Percentiles rank a stretch among this genome's conserved stretches.
These are phyloP conservation scores for Brachyalestes nurse DNA, from an alignment of 2,797 vertebrate genomes.

Conservation along the genomic window DNA sequence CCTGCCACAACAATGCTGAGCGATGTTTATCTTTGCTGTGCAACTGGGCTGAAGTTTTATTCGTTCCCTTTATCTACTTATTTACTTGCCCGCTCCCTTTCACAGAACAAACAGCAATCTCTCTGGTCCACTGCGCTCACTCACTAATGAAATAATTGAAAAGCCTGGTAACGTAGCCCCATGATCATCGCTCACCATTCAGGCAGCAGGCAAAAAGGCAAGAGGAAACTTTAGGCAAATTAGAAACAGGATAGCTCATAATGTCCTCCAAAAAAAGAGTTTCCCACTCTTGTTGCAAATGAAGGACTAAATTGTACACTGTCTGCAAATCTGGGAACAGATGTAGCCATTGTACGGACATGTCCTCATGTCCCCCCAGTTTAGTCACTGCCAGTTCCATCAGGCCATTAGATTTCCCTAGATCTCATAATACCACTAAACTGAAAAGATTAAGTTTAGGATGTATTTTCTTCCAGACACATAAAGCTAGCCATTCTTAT, in stretches of 20 bases:
- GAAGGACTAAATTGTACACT: neutral
- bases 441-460: too few relatives aligned
- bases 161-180: constrained; percentile 33
- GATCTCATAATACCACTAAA: too few relatives aligned
- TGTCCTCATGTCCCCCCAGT: neutral
- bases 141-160: constrained; percentile 57
- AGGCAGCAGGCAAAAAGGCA: constrained; percentile 12
- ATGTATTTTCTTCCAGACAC: too few relatives aligned
- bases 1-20: constrained; percentile 31
- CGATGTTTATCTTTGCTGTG: constrained; percentile 19
- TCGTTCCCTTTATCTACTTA: constrained; percentile 11
- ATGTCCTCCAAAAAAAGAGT: constrained; percentile 50
- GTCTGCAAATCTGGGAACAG: neutral
- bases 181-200: constrained; percentile 35
- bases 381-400: too few relatives aligned
- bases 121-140: constrained; percentile 27
- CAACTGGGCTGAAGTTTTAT: constrained; percentile 17
- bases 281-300: neutral
- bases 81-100: constrained; percentile 40
- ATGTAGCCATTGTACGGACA: neutral
- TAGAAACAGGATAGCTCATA: constrained; percentile 53
- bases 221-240: constrained; percentile 51
- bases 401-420: too few relatives aligned
- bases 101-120: constrained; percentile 36
- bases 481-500: too few relatives aligned